These are phyloP conservation scores for Drosophila greeni DNA, from an alignment of 2,888 invertebrate genomes.

Conservation along the genomic window DNA sequence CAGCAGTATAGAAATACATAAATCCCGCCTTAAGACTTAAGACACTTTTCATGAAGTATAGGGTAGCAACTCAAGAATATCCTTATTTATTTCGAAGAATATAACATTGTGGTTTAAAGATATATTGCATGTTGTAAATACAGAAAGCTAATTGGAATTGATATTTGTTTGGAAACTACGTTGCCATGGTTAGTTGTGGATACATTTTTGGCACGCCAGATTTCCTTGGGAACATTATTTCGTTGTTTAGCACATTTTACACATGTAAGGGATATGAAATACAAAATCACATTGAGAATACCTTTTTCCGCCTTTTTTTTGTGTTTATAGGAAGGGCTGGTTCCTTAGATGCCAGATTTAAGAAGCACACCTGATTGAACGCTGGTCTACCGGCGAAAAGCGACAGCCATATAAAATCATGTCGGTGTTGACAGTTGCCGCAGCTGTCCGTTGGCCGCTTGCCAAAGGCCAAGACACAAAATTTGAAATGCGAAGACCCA, in stretches of 20 bases:
- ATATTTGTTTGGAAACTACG: neutral
- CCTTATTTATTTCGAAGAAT: neutral
- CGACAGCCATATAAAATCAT: constrained; percentile 43
- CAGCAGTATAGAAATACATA: neutral
- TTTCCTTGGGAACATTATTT: neutral
- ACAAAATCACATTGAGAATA: neutral
- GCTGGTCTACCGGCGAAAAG: constrained; percentile 7
- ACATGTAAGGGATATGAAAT: neutral
- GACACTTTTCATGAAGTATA: too few relatives aligned
- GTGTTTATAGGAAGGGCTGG: neutral
- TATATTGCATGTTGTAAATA: neutral
- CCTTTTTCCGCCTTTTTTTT: neutral
- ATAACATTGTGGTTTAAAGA: neutral
- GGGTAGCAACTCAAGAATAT: neutral
- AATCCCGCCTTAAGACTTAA: too few relatives aligned
- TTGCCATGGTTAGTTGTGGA: neutral
- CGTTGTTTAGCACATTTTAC: too few relatives aligned
- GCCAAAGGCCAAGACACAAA: constrained; percentile 44
- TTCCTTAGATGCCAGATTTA: neutral
- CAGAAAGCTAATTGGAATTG: neutral
- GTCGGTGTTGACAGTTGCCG: constrained; percentile 60
- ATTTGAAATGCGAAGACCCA: constrained; percentile 2
- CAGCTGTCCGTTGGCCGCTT: constrained; percentile 51
- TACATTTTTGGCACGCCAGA: too few relatives aligned
- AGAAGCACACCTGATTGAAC: neutral